Evolutionary conservation across 2,113 vertebrate species (phyloP).

Genomic region (Paracanthobrama guichenoti): DNA sequence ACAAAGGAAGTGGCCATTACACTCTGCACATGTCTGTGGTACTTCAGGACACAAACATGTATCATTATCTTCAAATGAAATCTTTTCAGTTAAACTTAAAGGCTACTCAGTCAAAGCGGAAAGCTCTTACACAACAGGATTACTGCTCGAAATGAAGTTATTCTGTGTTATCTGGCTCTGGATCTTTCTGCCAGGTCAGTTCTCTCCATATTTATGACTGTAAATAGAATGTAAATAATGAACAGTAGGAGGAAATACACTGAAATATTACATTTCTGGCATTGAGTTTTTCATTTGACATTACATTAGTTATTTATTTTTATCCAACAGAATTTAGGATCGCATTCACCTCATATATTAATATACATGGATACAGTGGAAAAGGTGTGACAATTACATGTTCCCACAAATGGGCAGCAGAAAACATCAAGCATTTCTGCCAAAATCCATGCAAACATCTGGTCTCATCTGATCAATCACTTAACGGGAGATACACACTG

Average conservation of each 20-base stretch:
- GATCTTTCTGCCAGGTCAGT: constrained; percentile 17
- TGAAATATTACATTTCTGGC: neutral
- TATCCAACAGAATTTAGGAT: neutral
- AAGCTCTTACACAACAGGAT: neutral
- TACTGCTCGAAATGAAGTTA: neutral
- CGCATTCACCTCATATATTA: neutral
- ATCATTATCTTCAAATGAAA: neutral
- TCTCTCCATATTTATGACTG: neutral
- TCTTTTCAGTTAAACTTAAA: neutral
- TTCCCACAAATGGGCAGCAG: neutral
- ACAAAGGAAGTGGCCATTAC: neutral
- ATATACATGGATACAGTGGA: neutral
- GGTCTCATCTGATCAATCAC: neutral
- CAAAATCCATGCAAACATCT: neutral
- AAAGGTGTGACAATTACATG: neutral
- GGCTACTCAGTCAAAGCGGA: neutral
- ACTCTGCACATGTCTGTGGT: neutral
- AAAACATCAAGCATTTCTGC: constrained; percentile 10
- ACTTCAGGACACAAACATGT: neutral
- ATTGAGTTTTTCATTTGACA: neutral
- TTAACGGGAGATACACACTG: neutral
- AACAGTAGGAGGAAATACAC: neutral
- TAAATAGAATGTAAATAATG: neutral
- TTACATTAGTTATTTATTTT: neutral
- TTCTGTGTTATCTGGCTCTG: neutral